Conservation (phyloP, 1,140 invertebrate species). For the Tetragnatha versicolor region DNA sequence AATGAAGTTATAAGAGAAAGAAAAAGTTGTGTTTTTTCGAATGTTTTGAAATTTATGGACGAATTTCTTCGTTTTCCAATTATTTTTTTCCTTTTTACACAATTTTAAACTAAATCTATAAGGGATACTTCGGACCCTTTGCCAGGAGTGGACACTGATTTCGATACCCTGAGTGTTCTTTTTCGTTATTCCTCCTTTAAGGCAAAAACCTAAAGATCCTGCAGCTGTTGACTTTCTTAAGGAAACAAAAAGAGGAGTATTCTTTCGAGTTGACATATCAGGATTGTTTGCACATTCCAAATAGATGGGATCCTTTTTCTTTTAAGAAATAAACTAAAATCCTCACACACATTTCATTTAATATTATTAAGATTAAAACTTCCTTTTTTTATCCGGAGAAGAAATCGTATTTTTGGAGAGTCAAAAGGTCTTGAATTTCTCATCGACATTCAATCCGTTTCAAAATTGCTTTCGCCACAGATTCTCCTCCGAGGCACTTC, state of each 20-base stretch:
- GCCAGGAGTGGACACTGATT: too few relatives aligned
- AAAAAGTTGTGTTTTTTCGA: too few relatives aligned
- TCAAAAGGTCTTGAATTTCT: conserved; percentile 43
- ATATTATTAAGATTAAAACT: conserved; percentile 51
- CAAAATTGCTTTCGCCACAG: conserved; percentile 33
- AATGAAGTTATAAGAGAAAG: too few relatives aligned
- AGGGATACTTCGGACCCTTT: too few relatives aligned
- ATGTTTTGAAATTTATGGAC: too few relatives aligned
- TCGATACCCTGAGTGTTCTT: too few relatives aligned
- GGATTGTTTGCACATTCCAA: conserved; percentile 40
- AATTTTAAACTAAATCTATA: too few relatives aligned
- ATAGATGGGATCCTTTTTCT: conserved; percentile 8
- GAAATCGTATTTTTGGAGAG: background rate
- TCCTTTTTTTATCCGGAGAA: background rate
- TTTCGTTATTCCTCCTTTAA: background rate
- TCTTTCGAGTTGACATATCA: conserved; percentile 17
- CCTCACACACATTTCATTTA: conserved; percentile 21
- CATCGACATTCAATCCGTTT: conserved; percentile 47
- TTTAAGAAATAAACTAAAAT: conserved; percentile 6
- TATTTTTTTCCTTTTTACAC: too few relatives aligned
- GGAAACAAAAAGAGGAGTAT: conserved; percentile 33
- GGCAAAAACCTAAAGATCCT: background rate
- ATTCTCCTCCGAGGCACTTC: conserved; percentile 24
- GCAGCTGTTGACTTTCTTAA: conserved; percentile 27
- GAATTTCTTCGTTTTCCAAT: too few relatives aligned